Conservation (phyloP, 2,888 invertebrate genomes). For the Standfussiana lucernea region DNA sequence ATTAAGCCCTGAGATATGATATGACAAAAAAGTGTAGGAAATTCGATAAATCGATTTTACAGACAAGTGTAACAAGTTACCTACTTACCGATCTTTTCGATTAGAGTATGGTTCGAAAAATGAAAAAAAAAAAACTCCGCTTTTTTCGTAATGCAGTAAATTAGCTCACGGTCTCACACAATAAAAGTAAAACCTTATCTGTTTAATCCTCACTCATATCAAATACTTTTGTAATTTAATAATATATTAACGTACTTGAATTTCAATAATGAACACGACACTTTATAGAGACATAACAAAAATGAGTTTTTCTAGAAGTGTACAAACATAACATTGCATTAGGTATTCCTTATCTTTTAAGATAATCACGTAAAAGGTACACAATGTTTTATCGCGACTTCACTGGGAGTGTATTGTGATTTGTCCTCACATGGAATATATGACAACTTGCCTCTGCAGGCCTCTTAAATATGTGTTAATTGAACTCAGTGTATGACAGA, state of each 20-base stretch:
- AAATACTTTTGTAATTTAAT: constrained; percentile 49
- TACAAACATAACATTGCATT: constrained; percentile 57
- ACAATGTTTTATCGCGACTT: constrained; percentile 59
- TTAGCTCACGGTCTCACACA: constrained; percentile 29
- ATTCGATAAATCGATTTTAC: constrained; percentile 3
- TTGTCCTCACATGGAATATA: constrained; percentile 56
- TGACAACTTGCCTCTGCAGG: constrained; percentile 58
- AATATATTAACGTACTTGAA: constrained; percentile 41
- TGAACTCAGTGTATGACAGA: constrained; percentile 67
- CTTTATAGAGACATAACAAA: constrained; percentile 28
- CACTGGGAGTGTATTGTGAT: constrained; percentile 54
- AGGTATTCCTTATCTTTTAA: constrained; percentile 68
- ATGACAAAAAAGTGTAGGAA: constrained; percentile 1
- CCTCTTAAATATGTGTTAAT: constrained; percentile 74
- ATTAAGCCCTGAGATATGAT: constrained; percentile 26
- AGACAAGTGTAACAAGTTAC: background rate
- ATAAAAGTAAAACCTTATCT: constrained; percentile 20
- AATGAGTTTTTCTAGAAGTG: constrained; percentile 50
- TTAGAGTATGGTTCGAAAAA: constrained; percentile 6
- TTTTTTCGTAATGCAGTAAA: constrained; percentile 36
- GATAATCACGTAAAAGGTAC: constrained; percentile 62
- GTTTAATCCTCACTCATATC: constrained; percentile 38
- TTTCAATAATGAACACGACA: constrained; percentile 46
- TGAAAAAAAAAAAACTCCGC: constrained; percentile 4
- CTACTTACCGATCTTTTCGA: constrained; percentile 17